These are phyloP conservation scores for Lepidochitona cinerea DNA, from an alignment of 2,888 invertebrate species.

Conservation along the genomic window DNA sequence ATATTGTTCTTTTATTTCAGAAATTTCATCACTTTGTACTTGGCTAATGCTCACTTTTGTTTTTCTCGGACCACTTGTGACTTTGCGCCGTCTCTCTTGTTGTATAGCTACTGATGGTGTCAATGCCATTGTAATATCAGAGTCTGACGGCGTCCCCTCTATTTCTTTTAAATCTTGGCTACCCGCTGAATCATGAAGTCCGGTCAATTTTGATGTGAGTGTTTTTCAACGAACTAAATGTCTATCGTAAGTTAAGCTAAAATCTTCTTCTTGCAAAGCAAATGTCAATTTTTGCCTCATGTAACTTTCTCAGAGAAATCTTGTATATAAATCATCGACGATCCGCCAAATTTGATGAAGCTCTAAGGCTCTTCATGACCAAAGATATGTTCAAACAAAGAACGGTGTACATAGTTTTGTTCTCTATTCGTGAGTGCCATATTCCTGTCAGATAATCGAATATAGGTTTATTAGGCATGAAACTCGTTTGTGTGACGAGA, in stretches of 20 bases:
- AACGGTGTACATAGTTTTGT: no score
- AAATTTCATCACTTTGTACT: background rate
- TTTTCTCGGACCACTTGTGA: background rate
- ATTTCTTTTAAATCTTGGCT: slow-evolving; percentile 11
- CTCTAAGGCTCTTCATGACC: no score
- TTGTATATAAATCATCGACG: no score
- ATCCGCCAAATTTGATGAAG: no score
- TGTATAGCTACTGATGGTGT: slow-evolving; percentile 5
- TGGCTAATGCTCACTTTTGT: background rate
- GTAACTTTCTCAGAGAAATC: no score
- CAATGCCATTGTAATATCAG: background rate
- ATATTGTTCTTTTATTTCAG: background rate
- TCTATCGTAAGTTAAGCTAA: no score
- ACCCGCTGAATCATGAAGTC: background rate
- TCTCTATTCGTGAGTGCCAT: no score
- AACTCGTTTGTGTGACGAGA: no score
- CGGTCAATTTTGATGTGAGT: slow-evolving; percentile 1
- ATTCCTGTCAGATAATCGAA: no score
- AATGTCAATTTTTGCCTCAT: slow-evolving; percentile 10
- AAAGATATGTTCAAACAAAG: no score
- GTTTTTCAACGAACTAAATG: background rate
- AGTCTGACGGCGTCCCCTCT: background rate
- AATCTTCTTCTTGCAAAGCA: no score
- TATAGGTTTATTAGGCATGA: no score
- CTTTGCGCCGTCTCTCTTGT: slow-evolving; percentile 2